Conservation (phyloP, 2,113 vertebrate species). For the Centropus bengalensis region DNA sequence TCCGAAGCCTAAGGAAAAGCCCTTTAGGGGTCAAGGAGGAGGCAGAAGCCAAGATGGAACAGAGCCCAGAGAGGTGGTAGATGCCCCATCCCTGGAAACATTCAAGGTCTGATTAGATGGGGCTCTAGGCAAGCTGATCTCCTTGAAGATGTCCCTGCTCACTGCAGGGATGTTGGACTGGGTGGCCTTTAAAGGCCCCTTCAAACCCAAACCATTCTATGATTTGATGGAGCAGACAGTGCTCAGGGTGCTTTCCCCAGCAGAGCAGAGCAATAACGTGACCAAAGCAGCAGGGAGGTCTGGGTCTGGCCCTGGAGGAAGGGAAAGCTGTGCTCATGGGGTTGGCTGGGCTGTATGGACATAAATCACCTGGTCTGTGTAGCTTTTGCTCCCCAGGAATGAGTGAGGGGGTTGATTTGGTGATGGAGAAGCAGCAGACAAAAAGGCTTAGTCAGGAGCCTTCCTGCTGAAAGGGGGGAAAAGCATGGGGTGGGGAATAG, state of each 20-base stretch:
- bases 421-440: neutral
- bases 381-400: neutral
- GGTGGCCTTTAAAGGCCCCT: no score
- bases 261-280: neutral
- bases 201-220: no score
- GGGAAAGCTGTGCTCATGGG: neutral
- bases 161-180: no score
- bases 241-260: neutral
- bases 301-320: neutral
- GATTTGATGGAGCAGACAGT: neutral
- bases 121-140: no score
- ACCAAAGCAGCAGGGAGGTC: neutral
- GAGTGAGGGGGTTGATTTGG: neutral
- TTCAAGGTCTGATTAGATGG: no score
- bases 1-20: neutral
- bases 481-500: accelerated
- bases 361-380: neutral
- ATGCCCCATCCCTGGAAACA: no score
- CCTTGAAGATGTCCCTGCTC: no score
- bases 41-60: neutral
- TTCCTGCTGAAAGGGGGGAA: neutral
- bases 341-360: neutral
- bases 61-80: no score
- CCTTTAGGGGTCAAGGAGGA: neutral
- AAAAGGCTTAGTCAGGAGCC: neutral